Conservation (phyloP, 2,113 vertebrate species). For the Aptenodytes forsteri region DNA sequence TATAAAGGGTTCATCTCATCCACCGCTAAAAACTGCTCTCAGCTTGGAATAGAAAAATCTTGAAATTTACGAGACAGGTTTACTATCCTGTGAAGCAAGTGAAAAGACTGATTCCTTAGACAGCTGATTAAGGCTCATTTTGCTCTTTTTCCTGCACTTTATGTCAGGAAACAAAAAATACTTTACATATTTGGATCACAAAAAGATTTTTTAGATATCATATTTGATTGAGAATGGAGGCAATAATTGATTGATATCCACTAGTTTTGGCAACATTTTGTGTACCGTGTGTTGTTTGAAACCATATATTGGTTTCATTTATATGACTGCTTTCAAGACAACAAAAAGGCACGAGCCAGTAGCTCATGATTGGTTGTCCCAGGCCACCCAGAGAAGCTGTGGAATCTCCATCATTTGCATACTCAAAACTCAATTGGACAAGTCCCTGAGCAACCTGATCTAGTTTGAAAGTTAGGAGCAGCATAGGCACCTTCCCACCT, state of each 20-base stretch:
- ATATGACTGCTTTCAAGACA: neutral
- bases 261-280: neutral
- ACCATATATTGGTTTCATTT: neutral
- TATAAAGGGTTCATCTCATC: neutral
- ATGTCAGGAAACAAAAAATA: neutral
- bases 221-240: neutral
- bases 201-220: neutral
- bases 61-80: neutral
- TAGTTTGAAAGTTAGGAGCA: neutral
- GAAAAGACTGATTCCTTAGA: neutral
- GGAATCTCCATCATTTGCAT: neutral
- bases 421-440: neutral
- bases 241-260: neutral
- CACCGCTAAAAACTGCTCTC: neutral
- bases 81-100: neutral
- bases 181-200: neutral
- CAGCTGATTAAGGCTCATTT: neutral
- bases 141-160: neutral
- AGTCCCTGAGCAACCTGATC: neutral
- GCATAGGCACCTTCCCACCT: neutral
- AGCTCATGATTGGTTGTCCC: neutral
- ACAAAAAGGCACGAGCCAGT: neutral
- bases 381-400: neutral
- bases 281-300: neutral
- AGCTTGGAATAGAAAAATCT: neutral